Conservation (phyloP, 2,113 vertebrate genomes). For the Columbina picui region DNA sequence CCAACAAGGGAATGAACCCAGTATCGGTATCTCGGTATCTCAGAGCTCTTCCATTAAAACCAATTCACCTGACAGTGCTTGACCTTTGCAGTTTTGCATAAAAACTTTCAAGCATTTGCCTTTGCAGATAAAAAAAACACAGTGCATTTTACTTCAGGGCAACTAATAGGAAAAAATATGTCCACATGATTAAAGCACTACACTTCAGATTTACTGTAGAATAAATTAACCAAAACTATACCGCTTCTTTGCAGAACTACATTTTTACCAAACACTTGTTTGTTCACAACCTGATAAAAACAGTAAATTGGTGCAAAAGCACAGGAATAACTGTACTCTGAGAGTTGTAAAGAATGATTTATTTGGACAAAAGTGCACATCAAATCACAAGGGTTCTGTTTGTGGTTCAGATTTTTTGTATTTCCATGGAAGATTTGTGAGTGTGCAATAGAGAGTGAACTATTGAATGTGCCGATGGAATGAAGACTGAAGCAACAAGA, state of each 20-base stretch:
- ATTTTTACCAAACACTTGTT: not conserved
- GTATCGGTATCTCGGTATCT: not conserved
- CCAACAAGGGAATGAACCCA: not conserved
- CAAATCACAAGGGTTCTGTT: not conserved
- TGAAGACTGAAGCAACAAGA: not conserved
- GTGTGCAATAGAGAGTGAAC: not conserved
- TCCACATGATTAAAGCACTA: not conserved
- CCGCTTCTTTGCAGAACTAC: not conserved
- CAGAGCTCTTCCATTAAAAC: not conserved
- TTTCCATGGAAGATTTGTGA: not conserved
- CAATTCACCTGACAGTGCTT: not conserved
- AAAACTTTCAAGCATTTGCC: not conserved
- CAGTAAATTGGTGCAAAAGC: not conserved
- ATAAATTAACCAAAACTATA: not conserved
- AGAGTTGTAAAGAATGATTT: not conserved
- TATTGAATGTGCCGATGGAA: not conserved
- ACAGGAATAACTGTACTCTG: not conserved
- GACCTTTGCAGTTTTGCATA: not conserved
- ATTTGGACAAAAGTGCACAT: not conserved
- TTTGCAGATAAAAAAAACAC: not conserved
- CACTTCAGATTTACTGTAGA: not conserved
- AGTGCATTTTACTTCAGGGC: not conserved
- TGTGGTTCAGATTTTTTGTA: not conserved
- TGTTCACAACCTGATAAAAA: not conserved
- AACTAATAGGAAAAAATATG: not conserved